A percentile compares a stretch with the other conserved stretches of the same genome.
Evolutionary conservation across 1,140 invertebrate genomes (phyloP).

Genomic region (Achroia grisella): DNA sequence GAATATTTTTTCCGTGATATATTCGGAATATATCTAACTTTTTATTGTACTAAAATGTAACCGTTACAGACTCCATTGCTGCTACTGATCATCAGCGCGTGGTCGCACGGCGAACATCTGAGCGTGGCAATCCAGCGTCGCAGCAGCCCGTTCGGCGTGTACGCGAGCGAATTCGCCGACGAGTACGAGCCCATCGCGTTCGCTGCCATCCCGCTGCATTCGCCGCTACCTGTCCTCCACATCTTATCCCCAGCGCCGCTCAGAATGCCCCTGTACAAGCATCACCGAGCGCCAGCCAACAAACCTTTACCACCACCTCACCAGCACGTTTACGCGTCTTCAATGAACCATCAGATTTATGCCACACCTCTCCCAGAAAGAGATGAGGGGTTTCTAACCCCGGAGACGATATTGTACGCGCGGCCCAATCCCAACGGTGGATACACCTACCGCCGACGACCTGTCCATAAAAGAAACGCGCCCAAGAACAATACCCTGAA

Average conservation of each 20-base stretch:
- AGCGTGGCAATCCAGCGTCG: conserved; percentile 13
- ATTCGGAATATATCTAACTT: too few species aligned
- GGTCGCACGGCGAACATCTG: conserved; percentile 18
- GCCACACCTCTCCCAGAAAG: neutral
- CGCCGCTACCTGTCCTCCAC: conserved; percentile 36
- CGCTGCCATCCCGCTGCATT: conserved; percentile 42
- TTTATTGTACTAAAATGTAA: too few species aligned
- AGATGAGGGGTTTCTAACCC: conserved; percentile 8
- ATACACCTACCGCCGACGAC: conserved; percentile 33
- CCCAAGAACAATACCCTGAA: conserved; percentile 6
- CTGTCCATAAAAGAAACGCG: conserved; percentile 9
- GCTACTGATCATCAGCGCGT: conserved; percentile 21
- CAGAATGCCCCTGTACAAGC: conserved; percentile 9
- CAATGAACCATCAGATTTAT: conserved; percentile 9
- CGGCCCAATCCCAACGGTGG: conserved; percentile 37
- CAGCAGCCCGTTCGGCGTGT: conserved; percentile 20
- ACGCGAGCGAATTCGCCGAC: conserved; percentile 27
- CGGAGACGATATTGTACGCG: conserved; percentile 32
- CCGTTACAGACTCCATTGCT: conserved; percentile 28
- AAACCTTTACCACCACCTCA: neutral
- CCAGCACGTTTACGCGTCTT: conserved; percentile 4
- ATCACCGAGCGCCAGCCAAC: neutral
- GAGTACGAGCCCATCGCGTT: conserved; percentile 39
- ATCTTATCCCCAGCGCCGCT: conserved; percentile 24
- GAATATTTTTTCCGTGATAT: too few species aligned